Conservation (phyloP, 2,113 vertebrate species). For the Malurus alboscapulatus region DNA sequence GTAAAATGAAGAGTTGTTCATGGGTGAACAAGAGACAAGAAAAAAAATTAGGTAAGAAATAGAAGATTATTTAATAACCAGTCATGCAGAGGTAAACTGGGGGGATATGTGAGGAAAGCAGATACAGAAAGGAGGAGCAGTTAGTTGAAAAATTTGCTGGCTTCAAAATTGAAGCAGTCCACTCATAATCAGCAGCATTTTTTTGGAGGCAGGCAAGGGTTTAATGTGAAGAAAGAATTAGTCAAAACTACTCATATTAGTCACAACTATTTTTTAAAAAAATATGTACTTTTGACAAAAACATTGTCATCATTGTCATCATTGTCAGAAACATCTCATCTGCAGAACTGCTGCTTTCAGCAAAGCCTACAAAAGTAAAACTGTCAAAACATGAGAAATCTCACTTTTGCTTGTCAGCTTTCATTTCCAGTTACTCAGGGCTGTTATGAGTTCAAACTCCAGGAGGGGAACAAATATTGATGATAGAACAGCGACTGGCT, state of each 20-base stretch:
- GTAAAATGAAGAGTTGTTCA: neutral
- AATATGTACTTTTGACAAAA: neutral
- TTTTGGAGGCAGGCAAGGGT: rapidly evolving
- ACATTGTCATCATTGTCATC: neutral
- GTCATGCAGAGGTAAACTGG: neutral
- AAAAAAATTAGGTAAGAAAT: neutral
- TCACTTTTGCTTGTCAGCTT: neutral
- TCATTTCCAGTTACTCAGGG: neutral
- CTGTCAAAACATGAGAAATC: neutral
- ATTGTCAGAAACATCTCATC: neutral
- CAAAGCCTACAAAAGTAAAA: neutral
- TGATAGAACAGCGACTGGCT: neutral
- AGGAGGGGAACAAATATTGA: neutral
- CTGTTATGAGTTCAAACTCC: neutral
- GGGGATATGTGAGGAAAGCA: neutral
- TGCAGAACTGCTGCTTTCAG: neutral
- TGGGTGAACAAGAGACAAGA: neutral
- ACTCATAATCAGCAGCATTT: neutral
- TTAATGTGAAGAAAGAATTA: neutral
- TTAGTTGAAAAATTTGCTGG: neutral
- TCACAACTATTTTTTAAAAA: neutral
- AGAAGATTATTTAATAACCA: neutral
- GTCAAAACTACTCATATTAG: neutral
- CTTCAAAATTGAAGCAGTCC: neutral
- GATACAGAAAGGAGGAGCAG: neutral